These are phyloP conservation scores for Lagopus leucura DNA, from an alignment of 2,113 vertebrate genomes.

Conservation along the genomic window DNA sequence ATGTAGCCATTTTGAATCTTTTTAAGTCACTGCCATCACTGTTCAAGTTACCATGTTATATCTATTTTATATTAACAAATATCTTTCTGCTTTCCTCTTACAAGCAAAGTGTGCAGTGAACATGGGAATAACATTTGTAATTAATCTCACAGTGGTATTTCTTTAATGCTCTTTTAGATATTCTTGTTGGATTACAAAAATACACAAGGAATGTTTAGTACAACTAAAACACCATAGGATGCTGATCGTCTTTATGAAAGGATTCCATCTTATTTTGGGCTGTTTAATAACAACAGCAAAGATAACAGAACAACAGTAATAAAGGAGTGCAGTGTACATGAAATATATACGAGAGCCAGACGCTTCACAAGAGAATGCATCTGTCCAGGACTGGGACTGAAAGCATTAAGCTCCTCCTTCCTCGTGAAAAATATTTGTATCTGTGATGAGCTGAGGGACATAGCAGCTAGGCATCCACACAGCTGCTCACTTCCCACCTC, in stretches of 20 bases:
- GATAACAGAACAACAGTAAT: background rate
- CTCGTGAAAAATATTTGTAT: background rate
- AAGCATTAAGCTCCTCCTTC: background rate
- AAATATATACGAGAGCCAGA: background rate
- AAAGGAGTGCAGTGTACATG: background rate
- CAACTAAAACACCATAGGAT: background rate
- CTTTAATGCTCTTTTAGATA: too few species aligned
- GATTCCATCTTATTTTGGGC: background rate
- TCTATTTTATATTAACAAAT: too few species aligned
- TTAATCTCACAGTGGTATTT: background rate
- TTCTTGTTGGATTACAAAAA: background rate
- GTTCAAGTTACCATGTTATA: too few species aligned
- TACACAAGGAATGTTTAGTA: background rate
- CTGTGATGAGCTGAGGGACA: background rate
- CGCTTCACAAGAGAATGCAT: background rate
- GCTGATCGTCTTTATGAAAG: background rate
- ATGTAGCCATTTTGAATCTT: too few species aligned
- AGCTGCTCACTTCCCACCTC: background rate
- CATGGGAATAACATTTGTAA: background rate
- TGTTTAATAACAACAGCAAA: background rate
- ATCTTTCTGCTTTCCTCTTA: too few species aligned
- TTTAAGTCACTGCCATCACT: too few species aligned
- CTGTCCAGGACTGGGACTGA: background rate
- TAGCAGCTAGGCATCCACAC: background rate
- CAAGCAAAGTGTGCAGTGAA: background rate